Base-by-base conservation (phyloP, 1,140 invertebrate species). In the Prorops nasuta region DNA sequence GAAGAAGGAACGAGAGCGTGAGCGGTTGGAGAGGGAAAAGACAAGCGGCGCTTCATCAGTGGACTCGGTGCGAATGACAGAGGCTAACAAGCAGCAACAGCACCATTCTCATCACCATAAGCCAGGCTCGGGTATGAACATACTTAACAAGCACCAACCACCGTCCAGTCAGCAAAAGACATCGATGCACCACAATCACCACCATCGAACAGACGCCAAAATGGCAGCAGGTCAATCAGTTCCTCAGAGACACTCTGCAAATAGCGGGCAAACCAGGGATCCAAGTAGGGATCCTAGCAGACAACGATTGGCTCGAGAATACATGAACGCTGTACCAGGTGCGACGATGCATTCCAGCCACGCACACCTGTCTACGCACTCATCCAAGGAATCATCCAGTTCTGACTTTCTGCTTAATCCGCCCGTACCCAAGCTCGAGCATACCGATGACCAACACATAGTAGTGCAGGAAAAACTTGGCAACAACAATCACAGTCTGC, bases 1-100 rank as follows among this genome's bases (percentile, higher is more conserved):
- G 37, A 81, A 80, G 51, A 80, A 81, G 32, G 80, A 79, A 41
- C 62, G 66, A 32, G 78, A 77, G 51, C 70, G 77, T 16, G 68
- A 77, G 50, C 72, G 74, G 32, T 54, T 76, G 3, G 72, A 77
- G 35, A 58, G 71, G 1, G 65, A 67, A 7, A 72, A 67, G 20
- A 48, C 46, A 0, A 31, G 51, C 0, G 52, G 21, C 10, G 21
- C 44, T 9, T 43, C 49, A 0, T 21, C 51, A 4, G 46, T 43
- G 15, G 44, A 22, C 19, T 9, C 15, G 10, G 16, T 43, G 15
- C 42, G 37, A 58, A 35, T 39, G 31, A 15, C 63, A 8, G 66
- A 67, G 20, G 48, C 60, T n/a, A 51, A 53, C 3, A 69, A 70
- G 32, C n/a, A n/a, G n/a, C n/a, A n/a, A n/a, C n/a, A n/a, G n/a